Evolutionary conservation across 2,113 vertebrate genomes (phyloP).

Genomic region (Cettia cetti): DNA sequence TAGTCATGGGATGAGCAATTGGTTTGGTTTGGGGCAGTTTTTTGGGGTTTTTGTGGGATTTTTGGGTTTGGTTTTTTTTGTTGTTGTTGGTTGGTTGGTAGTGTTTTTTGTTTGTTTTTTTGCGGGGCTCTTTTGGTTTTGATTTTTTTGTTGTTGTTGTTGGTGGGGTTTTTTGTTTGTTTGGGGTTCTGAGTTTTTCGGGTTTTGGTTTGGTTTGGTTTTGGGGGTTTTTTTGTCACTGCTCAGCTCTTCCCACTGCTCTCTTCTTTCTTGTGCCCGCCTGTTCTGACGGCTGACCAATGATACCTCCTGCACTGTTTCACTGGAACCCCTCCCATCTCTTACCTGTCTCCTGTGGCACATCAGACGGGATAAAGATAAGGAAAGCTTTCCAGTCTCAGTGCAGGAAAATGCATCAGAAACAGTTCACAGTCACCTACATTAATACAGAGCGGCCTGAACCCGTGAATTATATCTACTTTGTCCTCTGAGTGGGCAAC

Average conservation of each 20-base stretch:
- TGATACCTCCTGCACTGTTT: background rate
- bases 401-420: background rate
- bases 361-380: background rate
- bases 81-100: background rate
- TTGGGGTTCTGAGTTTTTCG: too few species aligned
- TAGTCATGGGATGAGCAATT: background rate
- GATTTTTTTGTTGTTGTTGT: too few species aligned
- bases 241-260: background rate
- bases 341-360: background rate
- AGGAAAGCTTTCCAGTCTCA: background rate
- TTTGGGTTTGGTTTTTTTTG: background rate
- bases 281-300: background rate
- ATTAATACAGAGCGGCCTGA: background rate
- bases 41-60: background rate
- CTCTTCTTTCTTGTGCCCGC: background rate
- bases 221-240: background rate
- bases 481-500: background rate
- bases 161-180: background rate
- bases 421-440: background rate
- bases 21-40: background rate
- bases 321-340: background rate
- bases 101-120: background rate
- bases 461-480: accelerated
- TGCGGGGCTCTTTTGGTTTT: background rate
- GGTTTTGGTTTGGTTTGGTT: background rate